Evolutionary conservation across 2,113 vertebrate species (phyloP).

Genomic region (Lasiurus cinereus): DNA sequence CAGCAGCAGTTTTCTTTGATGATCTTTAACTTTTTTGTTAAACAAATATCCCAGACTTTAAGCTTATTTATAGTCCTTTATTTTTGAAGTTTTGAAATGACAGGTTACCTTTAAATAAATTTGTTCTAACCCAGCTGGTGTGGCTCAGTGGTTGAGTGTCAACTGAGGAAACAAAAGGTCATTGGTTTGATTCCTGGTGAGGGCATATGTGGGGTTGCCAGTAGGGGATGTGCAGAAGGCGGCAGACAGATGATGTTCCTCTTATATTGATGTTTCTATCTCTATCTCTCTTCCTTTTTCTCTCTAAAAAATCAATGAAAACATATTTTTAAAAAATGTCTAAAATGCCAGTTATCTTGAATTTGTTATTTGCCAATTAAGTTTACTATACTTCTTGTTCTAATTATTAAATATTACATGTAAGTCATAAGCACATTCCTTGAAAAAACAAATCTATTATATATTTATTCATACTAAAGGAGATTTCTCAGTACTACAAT

Average conservation of each 20-base stretch:
- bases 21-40: neutral
- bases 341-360: neutral
- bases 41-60: neutral
- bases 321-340: neutral
- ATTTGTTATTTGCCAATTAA: conserved; percentile 5
- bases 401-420: neutral
- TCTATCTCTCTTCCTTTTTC: too few species aligned
- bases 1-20: neutral
- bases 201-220: too few species aligned
- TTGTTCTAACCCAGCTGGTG: neutral
- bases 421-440: neutral
- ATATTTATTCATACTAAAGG: neutral
- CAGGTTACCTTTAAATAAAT: neutral
- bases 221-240: too few species aligned
- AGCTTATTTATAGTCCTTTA: neutral
- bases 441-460: conserved; percentile 44
- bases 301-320: too few species aligned
- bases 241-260: too few species aligned
- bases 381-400: conserved; percentile 17
- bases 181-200: too few species aligned
- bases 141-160: too few species aligned
- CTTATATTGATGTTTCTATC: too few species aligned
- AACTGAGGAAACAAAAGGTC: too few species aligned
- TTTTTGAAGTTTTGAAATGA: conserved; percentile 34
- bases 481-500: neutral